Base-by-base conservation (phyloP, 2,888 invertebrate species). In the Caenorhabditis parvicauda region DNA sequence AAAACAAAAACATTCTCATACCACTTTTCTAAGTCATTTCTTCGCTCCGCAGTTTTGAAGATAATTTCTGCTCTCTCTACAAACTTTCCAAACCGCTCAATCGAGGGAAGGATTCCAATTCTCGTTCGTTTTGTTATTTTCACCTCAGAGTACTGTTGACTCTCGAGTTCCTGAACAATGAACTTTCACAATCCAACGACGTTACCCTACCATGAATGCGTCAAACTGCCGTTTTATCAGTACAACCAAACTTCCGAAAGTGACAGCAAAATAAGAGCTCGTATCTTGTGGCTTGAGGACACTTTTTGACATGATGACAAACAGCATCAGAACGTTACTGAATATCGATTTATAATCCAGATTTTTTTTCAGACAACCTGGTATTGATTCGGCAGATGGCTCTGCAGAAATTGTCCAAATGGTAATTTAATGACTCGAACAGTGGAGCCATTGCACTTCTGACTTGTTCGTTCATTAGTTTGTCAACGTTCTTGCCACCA, bases 11-110 rank as follows among this genome's bases (percentile, higher is more conserved):
- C 14, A n/a, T n/a, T 6, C 2, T 44, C 57, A 25, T 1, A 70
- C 90, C 92, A 92, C 81, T 92, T 91, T 81, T 94, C 92, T 70
- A 93, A 86, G 83, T 93, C 93, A 1, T 89, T 88, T 74, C 91
- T 87, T 50, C 94, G 86, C 67, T 90, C 90, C 29, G 91, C 89
- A 77, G 88, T 89, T 62, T 87, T 87, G 82, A 96, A 91, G 64
- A 94, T 89, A 57, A 86, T 87, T 83, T 95, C 95, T 17, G 92
- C 89, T 52, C 89, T 89, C 71, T 86, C 86, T 14, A 91, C 89
- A 84, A 96, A 90, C 72, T 45, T 50, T 7, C 67, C 49, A 39
- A 80, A 74, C 17, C 68, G 64, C 1, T 56, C 45, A 24, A 80
- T 69, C 9, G 69, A 67, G n/a, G 74, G 73, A 21, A 80, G 61